Conservation (phyloP, 2,888 invertebrate species). For the Zaprionus lineosus region DNA sequence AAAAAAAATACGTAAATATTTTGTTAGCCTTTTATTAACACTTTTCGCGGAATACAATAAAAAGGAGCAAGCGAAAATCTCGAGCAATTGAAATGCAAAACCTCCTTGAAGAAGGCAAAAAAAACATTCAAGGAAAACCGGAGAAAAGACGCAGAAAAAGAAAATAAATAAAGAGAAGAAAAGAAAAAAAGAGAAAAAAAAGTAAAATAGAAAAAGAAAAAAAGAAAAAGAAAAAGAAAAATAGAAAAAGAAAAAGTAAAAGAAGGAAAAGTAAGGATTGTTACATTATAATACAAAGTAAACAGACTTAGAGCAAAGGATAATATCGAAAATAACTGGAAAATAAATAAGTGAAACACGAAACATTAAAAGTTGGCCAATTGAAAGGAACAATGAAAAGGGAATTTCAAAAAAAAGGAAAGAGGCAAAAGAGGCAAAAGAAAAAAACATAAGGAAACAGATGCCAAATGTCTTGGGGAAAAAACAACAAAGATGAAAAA, state of each 20-base stretch:
- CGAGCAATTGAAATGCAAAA: too few species aligned
- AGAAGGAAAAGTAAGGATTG: too few species aligned
- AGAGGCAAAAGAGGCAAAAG: not conserved
- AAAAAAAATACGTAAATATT: too few species aligned
- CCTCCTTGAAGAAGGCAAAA: too few species aligned
- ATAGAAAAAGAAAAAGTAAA: not conserved
- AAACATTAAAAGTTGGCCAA: conserved; percentile 15
- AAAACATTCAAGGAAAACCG: too few species aligned
- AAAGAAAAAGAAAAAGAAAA: not conserved
- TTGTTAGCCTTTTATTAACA: too few species aligned
- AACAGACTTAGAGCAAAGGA: not conserved
- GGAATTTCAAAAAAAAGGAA: conserved; percentile 3
- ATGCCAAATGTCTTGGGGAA: not conserved
- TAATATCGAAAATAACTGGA: not conserved
- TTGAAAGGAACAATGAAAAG: conserved; percentile 19
- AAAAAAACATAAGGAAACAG: not conserved
- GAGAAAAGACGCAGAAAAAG: too few species aligned
- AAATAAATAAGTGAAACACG: not conserved
- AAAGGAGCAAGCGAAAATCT: too few species aligned
- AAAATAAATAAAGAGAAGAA: too few species aligned
- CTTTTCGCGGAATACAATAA: too few species aligned
- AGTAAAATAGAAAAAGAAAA: not conserved
- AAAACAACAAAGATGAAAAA: too few species aligned
- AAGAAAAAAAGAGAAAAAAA: too few species aligned
- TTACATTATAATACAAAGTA: not conserved